Conservation (phyloP, 1,140 invertebrate genomes). For the Platyscapa corneri region DNA sequence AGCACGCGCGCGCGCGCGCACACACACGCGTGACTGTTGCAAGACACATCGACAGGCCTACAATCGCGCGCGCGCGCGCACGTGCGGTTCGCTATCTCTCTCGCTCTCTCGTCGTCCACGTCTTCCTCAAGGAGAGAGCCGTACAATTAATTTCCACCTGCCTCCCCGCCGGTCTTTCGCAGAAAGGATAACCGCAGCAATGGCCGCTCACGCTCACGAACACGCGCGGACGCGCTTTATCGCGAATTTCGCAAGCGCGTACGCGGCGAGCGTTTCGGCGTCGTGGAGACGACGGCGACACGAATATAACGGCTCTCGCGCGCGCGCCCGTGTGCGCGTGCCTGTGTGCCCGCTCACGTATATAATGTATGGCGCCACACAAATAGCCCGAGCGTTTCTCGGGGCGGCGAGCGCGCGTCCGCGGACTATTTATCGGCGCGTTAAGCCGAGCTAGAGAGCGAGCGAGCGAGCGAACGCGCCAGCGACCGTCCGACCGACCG, state of each 20-base stretch:
- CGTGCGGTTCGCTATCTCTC: neutral
- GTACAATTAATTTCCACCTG: constrained; percentile 71
- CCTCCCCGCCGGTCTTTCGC: constrained; percentile 62
- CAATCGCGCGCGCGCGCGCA: neutral
- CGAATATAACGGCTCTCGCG: neutral
- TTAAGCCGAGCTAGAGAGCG: neutral
- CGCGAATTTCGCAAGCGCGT: constrained; percentile 35
- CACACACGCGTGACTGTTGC: neutral
- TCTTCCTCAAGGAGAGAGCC: constrained; percentile 51
- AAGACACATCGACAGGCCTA: constrained; percentile 25
- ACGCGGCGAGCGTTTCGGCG: neutral
- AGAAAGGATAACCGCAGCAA: constrained; percentile 54
- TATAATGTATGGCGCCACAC: constrained; percentile 37
- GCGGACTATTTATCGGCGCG: constrained; percentile 34
- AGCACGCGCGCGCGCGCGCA: constrained; percentile 55
- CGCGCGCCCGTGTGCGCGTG: too few relatives aligned
- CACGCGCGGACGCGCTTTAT: neutral
- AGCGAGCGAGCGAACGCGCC: too few relatives aligned
- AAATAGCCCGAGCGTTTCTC: constrained; percentile 11
- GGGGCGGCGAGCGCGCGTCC: neutral
- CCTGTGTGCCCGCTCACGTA: neutral
- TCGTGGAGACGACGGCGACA: constrained; percentile 14
- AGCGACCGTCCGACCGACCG: too few relatives aligned
- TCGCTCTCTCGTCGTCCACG: neutral
- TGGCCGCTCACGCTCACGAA: constrained; percentile 24